These are phyloP conservation scores for Cloeon dipterum DNA, from an alignment of 2,888 invertebrate species.

Conservation along the genomic window DNA sequence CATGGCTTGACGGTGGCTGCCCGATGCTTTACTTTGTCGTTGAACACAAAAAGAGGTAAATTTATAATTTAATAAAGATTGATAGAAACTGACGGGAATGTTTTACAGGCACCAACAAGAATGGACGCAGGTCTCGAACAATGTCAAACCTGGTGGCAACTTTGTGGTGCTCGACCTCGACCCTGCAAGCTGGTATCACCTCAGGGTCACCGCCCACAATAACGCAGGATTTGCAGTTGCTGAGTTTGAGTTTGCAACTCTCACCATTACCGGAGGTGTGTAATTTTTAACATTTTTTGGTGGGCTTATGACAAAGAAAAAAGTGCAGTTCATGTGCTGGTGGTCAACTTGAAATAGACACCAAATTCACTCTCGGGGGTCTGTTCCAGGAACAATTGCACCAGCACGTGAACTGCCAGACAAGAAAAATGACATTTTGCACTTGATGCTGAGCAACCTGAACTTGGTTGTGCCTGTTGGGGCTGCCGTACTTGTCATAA, in stretches of 20 bases:
- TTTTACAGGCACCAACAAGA: slow-evolving; percentile 46
- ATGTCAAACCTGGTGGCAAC: slow-evolving; percentile 75
- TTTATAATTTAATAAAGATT: slow-evolving; percentile 7
- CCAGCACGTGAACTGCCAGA: slow-evolving; percentile 66
- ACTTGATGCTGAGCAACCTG: slow-evolving; percentile 70
- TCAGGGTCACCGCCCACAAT: slow-evolving; percentile 80
- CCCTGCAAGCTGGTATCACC: slow-evolving; percentile 82
- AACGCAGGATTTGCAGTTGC: slow-evolving; percentile 91
- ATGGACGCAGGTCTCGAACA: slow-evolving; percentile 88
- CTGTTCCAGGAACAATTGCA: slow-evolving; percentile 80
- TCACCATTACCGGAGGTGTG: slow-evolving; percentile 83
- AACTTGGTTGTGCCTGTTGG: slow-evolving; percentile 86
- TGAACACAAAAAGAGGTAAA: slow-evolving; percentile 78
- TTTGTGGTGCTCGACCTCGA: slow-evolving; percentile 78
- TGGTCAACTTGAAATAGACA: too few species aligned
- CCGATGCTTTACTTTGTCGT: slow-evolving; percentile 90
- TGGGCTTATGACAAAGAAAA: background rate
- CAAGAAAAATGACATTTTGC: slow-evolving; percentile 58
- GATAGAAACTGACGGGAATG: too few species aligned
- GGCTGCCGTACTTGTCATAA: slow-evolving; percentile 75
- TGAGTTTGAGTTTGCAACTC: slow-evolving; percentile 85
- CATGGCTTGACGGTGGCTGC: slow-evolving; percentile 90
- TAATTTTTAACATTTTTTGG: too few species aligned
- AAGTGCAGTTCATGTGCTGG: background rate
- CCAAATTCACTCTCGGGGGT: slow-evolving; percentile 1